phyloP scores from a whole-genome alignment of 2,888 invertebrate genomes.

The Hirudinaria manillensis region DNA sequence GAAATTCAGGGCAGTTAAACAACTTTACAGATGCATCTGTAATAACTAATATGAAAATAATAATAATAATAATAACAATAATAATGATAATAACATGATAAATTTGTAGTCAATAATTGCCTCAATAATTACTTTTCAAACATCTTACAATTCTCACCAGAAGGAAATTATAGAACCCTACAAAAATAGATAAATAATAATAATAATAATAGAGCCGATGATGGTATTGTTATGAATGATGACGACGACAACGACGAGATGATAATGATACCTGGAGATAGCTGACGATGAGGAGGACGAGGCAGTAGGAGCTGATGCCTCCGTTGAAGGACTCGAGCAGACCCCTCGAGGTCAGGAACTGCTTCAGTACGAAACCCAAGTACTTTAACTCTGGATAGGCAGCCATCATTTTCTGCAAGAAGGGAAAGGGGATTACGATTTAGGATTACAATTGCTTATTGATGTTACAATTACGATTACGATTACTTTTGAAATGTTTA shows the following conservation, averaged over 20 bases:
- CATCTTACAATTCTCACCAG: not conserved
- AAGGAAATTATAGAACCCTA: not conserved
- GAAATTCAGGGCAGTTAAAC: too few relatives aligned
- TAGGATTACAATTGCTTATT: too few relatives aligned
- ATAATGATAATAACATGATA: too few relatives aligned
- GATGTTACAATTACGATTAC: too few relatives aligned
- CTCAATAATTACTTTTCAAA: too few relatives aligned
- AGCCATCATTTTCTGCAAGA: conserved; percentile 60
- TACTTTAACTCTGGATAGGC: conserved; percentile 74
- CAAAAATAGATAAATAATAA: not conserved
- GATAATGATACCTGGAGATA: conserved; percentile 70
- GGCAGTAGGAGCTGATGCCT: conserved; percentile 95
- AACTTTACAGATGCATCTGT: too few relatives aligned
- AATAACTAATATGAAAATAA: too few relatives aligned
- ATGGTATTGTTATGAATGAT: not conserved
- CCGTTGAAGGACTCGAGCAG: conserved; percentile 99
- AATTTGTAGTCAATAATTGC: too few relatives aligned
- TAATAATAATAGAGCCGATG: not conserved
- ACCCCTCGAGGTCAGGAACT: conserved; percentile 92
- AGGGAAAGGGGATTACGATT: too few relatives aligned
- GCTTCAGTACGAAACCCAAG: conserved; percentile 92
- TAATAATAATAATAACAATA: too few relatives aligned
- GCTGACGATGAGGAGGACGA: conserved; percentile 95
- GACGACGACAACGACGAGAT: not conserved
- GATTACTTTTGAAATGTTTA: too few relatives aligned